A percentile compares a stretch with the other conserved stretches of the same genome.
phyloP scores from a whole-genome alignment of 2,797 vertebrate species.

The Ataeniobius toweri region DNA sequence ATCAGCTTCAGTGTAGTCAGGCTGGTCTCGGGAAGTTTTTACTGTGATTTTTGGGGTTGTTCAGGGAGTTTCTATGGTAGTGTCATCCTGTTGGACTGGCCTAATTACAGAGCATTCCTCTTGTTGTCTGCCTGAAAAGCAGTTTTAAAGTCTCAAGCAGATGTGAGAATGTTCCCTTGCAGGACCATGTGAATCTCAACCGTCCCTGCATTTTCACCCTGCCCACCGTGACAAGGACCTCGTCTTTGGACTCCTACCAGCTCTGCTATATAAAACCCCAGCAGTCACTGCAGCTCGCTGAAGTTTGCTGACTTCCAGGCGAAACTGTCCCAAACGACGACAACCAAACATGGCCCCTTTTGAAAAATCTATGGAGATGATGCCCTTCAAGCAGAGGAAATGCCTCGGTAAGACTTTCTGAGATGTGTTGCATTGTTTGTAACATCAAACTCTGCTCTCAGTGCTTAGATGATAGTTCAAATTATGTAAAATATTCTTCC shows the following conservation, averaged over 20 bases:
- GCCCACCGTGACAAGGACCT: conserved; percentile 32
- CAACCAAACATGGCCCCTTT: conserved; percentile 80
- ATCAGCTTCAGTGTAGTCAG: neutral
- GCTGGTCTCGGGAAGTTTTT: neutral
- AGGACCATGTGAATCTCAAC: conserved; percentile 69
- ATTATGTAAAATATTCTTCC: neutral
- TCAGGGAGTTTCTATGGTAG: neutral
- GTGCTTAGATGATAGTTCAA: neutral
- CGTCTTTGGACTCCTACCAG: conserved; percentile 63
- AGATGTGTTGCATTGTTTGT: neutral
- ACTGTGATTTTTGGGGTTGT: neutral
- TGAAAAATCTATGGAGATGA: conserved; percentile 83
- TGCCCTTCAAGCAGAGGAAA: conserved; percentile 85
- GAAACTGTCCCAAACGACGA: conserved; percentile 40
- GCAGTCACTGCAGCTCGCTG: conserved; percentile 9
- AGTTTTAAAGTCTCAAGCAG: conserved; percentile 53
- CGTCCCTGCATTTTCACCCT: conserved; percentile 18
- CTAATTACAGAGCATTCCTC: conserved; percentile 19
- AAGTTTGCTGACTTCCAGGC: conserved; percentile 71
- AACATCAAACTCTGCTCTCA: neutral
- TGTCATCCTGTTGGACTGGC: conserved; percentile 33
- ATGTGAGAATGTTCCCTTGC: conserved; percentile 58
- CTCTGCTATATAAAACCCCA: conserved; percentile 67
- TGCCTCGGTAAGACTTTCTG: conserved; percentile 75
- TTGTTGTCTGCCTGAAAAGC: conserved; percentile 38